Base-by-base conservation (phyloP, 1,140 invertebrate genomes). In the Aphelinus certus region DNA sequence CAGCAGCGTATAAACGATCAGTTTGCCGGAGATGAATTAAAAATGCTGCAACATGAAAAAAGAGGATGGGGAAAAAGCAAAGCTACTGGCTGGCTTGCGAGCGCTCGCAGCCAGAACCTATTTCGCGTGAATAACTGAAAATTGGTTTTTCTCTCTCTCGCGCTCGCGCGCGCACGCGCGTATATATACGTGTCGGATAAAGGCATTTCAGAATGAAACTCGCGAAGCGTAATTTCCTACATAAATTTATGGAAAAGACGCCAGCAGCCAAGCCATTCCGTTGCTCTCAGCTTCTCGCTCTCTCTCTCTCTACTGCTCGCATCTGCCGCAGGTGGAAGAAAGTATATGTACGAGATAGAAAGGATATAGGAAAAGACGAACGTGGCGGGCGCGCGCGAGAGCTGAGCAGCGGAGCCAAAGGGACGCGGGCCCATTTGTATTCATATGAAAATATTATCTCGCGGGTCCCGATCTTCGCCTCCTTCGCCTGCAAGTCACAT, bases 301-400 rank as follows among this genome's bases (percentile, higher is more conserved):
- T 66, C 47, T 55, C 46, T 51, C 7, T 51, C 53, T 45, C 43
- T 53, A 43, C 60, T n/a, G 45, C 67, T 62, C 45, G 53, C 46
- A 10, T 62, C 56, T 64, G 63, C 63, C 77, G 77, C 75, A 77
- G 78, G 75, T 75, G 63, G 64, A 75, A 73, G 78, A 76, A 79
- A 78, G 78, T 80, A 82, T 83, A 77, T 79, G 82, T 83, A 83
- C 79, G 81, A 83, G 81, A 84, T 83, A 83, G 81, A 83, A 84
- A 81, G 81, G 81, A 83, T 74, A 63, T 74, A 63, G 65, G 58
- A 62, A 69, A 83, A 79, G 76, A 63, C 67, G 68, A 79, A 67
- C 63, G 70, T 42, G 7, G 67, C 10, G 70, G 46, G 75, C 9
- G 69, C 68, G 78, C 74, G 80, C 79, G 74, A 78, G 76, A 76